These are phyloP conservation scores for Drosophila tripunctata DNA, from an alignment of 2,888 invertebrate species.

Conservation along the genomic window DNA sequence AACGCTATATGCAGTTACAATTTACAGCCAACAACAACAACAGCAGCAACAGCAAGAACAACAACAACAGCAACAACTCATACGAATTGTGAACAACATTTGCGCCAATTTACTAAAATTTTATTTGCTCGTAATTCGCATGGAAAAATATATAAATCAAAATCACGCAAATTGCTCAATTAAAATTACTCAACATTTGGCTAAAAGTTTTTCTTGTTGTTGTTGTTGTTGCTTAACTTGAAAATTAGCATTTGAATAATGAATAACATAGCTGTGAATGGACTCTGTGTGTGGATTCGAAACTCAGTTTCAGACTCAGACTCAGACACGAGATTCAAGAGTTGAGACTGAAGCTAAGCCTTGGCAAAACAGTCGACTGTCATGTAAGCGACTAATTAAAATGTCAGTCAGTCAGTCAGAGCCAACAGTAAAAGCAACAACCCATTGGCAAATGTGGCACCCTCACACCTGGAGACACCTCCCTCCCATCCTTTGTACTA, in stretches of 20 bases:
- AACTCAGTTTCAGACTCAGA: constrained; percentile 14
- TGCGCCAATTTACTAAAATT: constrained; percentile 17
- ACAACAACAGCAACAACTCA: constrained; percentile 8
- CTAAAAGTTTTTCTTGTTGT: constrained; percentile 2
- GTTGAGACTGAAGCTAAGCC: constrained; percentile 44
- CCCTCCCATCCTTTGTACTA: no score
- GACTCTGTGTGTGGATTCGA: constrained; percentile 23
- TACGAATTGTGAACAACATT: constrained; percentile 17
- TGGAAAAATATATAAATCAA: constrained; percentile 64
- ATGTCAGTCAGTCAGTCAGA: constrained; percentile 72
- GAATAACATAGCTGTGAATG: constrained; percentile 59
- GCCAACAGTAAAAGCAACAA: constrained; percentile 16
- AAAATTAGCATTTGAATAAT: constrained; percentile 77
- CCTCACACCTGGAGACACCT: constrained; percentile 10
- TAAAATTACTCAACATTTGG: constrained; percentile 73
- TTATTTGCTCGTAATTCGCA: constrained; percentile 32
- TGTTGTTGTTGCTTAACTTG: constrained; percentile 53
- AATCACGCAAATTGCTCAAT: constrained; percentile 76
- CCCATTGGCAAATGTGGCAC: constrained; percentile 11
- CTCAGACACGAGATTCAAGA: constrained; percentile 22
- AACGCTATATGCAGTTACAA: constrained; percentile 28
- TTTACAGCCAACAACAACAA: constrained; percentile 1
- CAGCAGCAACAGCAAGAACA: neutral
- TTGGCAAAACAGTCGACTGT: constrained; percentile 76
- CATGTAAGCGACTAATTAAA: constrained; percentile 82